These are phyloP conservation scores for Acanthurus leucopareius DNA, from an alignment of 2,797 vertebrate species.

Conservation along the genomic window DNA sequence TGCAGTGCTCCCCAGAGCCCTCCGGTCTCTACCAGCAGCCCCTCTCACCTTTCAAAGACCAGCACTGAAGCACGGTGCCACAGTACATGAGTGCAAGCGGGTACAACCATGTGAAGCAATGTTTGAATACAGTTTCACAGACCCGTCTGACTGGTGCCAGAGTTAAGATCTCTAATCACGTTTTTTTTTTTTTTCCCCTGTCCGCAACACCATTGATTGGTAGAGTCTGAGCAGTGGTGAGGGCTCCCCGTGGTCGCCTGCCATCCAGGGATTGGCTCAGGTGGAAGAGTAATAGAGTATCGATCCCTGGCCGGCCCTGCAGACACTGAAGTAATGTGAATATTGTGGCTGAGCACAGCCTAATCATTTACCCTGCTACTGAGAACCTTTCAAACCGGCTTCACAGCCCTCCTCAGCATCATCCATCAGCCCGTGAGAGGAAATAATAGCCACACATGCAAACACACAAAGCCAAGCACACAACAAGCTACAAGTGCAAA, in stretches of 20 bases:
- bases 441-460: conserved; percentile 15
- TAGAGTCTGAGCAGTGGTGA: conserved; percentile 45
- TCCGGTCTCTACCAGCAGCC: conserved; percentile 15
- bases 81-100: neutral
- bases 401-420: conserved; percentile 33
- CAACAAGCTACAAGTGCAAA: neutral
- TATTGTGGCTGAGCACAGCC: conserved; percentile 66
- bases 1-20: conserved; percentile 60
- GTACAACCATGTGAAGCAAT: conserved; percentile 8
- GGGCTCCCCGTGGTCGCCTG: conserved; percentile 57
- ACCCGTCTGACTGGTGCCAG: conserved; percentile 13
- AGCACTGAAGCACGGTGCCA: neutral
- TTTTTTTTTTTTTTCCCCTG: conserved; percentile 7
- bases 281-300: conserved; percentile 78
- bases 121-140: neutral
- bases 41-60: conserved; percentile 43
- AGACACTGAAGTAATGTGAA: conserved; percentile 76
- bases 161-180: conserved; percentile 68
- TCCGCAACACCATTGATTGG: conserved; percentile 62
- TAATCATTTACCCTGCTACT: conserved; percentile 67
- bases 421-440: conserved; percentile 48
- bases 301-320: conserved; percentile 58
- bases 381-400: conserved; percentile 59
- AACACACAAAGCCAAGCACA: neutral
- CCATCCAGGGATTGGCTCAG: conserved; percentile 49